These are phyloP conservation scores for Peromyscus californicus DNA, from an alignment of 2,113 vertebrate species.

Conservation along the genomic window DNA sequence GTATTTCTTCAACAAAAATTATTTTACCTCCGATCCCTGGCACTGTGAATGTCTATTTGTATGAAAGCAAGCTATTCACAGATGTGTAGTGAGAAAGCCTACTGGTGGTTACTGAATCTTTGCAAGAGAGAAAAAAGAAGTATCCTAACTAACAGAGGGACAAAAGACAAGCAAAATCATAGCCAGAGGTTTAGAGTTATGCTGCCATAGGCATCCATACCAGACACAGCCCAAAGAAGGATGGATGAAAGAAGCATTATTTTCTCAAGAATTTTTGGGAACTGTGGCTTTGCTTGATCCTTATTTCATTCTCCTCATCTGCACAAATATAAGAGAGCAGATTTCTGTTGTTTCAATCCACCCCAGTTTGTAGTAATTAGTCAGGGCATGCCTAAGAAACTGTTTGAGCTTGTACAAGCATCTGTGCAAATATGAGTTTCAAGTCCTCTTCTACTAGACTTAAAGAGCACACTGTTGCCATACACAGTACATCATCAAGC, in stretches of 20 bases:
- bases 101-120: neutral
- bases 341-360: neutral
- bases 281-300: neutral
- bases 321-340: neutral
- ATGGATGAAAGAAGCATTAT: neutral
- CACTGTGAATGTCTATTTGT: too few relatives aligned
- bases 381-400: neutral
- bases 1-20: neutral
- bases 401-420: neutral
- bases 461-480: neutral
- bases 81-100: neutral
- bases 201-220: neutral
- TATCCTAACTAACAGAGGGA: too few relatives aligned
- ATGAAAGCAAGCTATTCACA: neutral
- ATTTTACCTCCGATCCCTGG: neutral
- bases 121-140: neutral
- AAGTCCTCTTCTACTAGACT: neutral
- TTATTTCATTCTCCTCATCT: neutral
- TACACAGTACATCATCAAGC: accelerated
- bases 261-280: neutral
- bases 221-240: neutral
- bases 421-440: neutral
- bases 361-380: neutral
- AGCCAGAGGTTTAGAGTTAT: neutral
- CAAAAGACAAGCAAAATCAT: neutral